Evolutionary conservation across 2,888 invertebrate genomes (phyloP), one percentile per base, ranked within the genome.

Genomic region (Plebejus argus): DNA sequence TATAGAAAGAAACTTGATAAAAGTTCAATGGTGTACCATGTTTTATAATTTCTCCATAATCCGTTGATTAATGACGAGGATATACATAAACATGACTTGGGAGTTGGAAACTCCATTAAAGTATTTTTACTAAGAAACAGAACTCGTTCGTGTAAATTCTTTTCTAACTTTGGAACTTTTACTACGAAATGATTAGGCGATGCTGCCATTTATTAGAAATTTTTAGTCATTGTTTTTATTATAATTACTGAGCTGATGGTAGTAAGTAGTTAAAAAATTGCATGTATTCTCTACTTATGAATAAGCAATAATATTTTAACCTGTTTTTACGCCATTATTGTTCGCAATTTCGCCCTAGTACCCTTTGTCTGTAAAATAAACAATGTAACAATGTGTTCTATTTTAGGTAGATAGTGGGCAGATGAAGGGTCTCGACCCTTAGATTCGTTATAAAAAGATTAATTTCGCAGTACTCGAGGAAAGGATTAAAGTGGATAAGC

Each of bases 1-100:
- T 1, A 66, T 66, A 66, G 66, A 66, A 66, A 66, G 28, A 66
- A 66, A 66, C 66, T 66, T 66, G 20, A 66, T 33, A 66, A 66
- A 66, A 66, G 28, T 66, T 61, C 5, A 28, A 66, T 28, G 28
- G 28, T 12, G 28, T 66, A 23, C 20, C 28, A 33, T 28, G 66
- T 66, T 66, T 66, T 66, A 28, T 28, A 18, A 33, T 66, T 66
- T 28, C 66, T 4, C 28, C 5, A 28, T 33, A 18, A 28, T 15
- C 28, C 28, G 28, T 6, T 66, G 1, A 3, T 28, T 53, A 23
- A 12, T 66, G 33, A 66, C 33, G 28, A 18, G 66, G 6, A 28
- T 66, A 18, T 66, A 66, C 33, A 66, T 66, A 66, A 66, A 66
- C 61, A 23, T 61, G 23, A 33, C 33, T 66, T 66, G 15, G 66